Conservation (phyloP, 1,140 invertebrate species). For the Penaeus japonicus region DNA sequence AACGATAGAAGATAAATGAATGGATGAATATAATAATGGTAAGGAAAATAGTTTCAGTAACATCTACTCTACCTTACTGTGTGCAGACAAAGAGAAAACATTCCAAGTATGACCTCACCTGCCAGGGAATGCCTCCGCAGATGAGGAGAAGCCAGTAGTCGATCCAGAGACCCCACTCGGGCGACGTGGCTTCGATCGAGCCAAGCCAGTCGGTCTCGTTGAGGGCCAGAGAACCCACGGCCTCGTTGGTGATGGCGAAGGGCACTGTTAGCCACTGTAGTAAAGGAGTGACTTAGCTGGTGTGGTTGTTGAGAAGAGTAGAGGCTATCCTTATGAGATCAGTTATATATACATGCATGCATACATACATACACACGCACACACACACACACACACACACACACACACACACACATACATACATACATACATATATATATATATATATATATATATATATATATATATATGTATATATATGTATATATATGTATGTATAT, state of each 20-base stretch:
- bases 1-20: too few relatives aligned
- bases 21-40: neutral
- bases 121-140: slow-evolving; percentile 99
- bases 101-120: slow-evolving; percentile 67
- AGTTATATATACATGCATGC: too few relatives aligned
- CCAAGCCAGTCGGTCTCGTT: slow-evolving; percentile 93
- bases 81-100: too few relatives aligned
- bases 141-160: slow-evolving; percentile 91
- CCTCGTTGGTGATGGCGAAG: slow-evolving; percentile 87
- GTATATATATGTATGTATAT: slow-evolving; percentile 17
- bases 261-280: slow-evolving; percentile 94
- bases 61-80: too few relatives aligned
- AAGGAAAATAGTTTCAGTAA: neutral
- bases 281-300: neutral
- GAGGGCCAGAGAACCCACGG: slow-evolving; percentile 79
- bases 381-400: too few relatives aligned
- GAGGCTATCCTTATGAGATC: too few relatives aligned
- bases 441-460: too few relatives aligned
- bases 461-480: neutral
- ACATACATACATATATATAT: too few relatives aligned
- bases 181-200: slow-evolving; percentile 71
- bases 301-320: neutral
- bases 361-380: too few relatives aligned
- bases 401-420: too few relatives aligned
- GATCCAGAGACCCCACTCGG: slow-evolving; percentile 79